phyloP scores from a whole-genome alignment of 2,888 invertebrate species.

The Formica aserva region DNA sequence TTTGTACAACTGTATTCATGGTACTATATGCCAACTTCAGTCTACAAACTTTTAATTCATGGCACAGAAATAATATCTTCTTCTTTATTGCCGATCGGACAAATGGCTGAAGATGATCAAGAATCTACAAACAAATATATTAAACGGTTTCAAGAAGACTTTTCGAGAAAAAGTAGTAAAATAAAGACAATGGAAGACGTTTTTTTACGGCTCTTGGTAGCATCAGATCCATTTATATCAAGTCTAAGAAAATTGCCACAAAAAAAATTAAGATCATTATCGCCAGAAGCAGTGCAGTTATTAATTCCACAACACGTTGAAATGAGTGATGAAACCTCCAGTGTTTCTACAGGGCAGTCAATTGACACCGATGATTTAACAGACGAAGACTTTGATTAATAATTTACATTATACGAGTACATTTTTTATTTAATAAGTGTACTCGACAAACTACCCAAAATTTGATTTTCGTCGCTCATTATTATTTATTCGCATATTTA shows the following conservation, averaged over 20 bases:
- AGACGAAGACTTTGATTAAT: background rate
- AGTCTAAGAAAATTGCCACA: background rate
- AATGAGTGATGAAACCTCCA: background rate
- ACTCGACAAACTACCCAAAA: no score
- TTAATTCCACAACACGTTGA: background rate
- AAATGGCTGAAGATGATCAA: background rate
- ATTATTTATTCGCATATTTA: no score
- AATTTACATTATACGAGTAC: background rate
- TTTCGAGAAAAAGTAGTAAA: slow-evolving; percentile 33
- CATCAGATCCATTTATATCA: background rate
- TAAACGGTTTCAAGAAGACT: slow-evolving; percentile 53
- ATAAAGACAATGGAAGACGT: background rate
- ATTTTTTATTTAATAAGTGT: no score
- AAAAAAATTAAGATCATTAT: background rate
- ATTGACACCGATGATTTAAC: background rate
- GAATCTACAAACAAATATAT: background rate
- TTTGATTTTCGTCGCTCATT: no score
- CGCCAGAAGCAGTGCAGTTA: background rate
- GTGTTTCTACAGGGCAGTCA: background rate
- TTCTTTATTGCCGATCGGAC: background rate
- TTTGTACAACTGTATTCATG: slow-evolving; percentile 74
- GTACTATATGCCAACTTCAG: slow-evolving; percentile 77
- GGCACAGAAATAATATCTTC: background rate
- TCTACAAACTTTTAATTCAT: slow-evolving; percentile 76
- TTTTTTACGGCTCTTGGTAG: background rate